Percentiles rank a stretch among this genome's conserved stretches.
Conservation (phyloP, 2,797 vertebrate species). For the Thalassophryne amazonica region DNA sequence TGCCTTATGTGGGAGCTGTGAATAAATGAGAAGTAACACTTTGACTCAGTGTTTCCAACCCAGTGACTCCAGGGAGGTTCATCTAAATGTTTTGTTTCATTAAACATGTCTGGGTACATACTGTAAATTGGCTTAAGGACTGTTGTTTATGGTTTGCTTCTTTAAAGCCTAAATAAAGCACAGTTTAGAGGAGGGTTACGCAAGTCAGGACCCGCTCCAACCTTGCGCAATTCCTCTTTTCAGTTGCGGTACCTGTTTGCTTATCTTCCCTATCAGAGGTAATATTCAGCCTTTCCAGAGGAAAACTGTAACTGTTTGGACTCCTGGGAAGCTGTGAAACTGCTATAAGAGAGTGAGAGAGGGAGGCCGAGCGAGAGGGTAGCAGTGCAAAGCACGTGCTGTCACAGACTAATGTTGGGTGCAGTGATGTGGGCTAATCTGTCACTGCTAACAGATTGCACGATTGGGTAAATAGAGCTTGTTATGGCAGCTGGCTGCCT, state of each 20-base stretch:
- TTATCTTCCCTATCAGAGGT: conserved; percentile 44
- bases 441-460: conserved; percentile 70
- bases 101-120: conserved; percentile 19
- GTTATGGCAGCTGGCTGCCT: conserved; percentile 58
- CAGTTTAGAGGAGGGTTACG: conserved; percentile 27
- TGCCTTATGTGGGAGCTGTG: background rate
- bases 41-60: conserved; percentile 10
- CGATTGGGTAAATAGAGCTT: conserved; percentile 69
- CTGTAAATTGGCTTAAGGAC: conserved; percentile 24
- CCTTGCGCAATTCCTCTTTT: conserved; percentile 3
- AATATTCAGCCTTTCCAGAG: conserved; percentile 41
- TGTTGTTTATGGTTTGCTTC: conserved; percentile 43
- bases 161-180: conserved; percentile 51
- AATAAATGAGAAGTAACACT: background rate
- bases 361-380: conserved; percentile 3
- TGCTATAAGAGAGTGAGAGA: background rate
- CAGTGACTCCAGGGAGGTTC: conserved; percentile 8
- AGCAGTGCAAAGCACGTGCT: conserved; percentile 13
- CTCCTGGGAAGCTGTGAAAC: conserved; percentile 22
- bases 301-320: conserved; percentile 51
- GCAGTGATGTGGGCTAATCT: conserved; percentile 65
- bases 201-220: conserved; percentile 37
- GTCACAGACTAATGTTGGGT: conserved; percentile 57
- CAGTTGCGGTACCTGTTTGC: conserved; percentile 45
- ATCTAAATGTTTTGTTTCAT: conserved; percentile 34